These are phyloP conservation scores for Saguinus midas DNA, from an alignment of 2,113 vertebrate genomes.

Conservation along the genomic window DNA sequence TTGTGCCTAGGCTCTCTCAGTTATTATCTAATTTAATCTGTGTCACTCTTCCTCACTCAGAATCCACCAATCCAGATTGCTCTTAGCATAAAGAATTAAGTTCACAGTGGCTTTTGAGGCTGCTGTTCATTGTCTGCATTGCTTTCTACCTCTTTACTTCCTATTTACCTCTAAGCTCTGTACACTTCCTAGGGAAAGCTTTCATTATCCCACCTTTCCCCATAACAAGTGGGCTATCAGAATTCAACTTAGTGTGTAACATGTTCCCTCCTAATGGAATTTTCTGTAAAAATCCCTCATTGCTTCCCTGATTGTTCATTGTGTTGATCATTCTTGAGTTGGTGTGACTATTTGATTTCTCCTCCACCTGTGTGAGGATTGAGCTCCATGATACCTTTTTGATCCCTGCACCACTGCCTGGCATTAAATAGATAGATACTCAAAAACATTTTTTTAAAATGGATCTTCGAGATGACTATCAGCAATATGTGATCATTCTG, in stretches of 20 bases:
- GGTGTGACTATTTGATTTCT: not conserved
- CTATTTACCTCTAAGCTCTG: not conserved
- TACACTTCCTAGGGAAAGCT: not conserved
- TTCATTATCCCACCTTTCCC: not conserved
- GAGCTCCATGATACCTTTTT: not conserved
- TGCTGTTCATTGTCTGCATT: not conserved
- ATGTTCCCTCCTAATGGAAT: constrained; percentile 13
- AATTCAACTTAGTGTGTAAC: not conserved
- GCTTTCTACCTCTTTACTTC: not conserved
- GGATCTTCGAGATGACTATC: not conserved
- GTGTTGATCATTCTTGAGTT: not conserved
- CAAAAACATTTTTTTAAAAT: not conserved
- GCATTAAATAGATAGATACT: not conserved
- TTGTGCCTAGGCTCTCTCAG: not conserved
- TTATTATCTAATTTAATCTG: not conserved
- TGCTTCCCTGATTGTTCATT: constrained; percentile 39
- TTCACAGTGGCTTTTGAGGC: not conserved
- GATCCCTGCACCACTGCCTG: not conserved
- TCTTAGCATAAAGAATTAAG: constrained; percentile 31
- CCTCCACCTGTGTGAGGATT: not conserved
- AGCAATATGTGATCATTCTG: not conserved
- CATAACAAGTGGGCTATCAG: not conserved
- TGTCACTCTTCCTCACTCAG: not conserved
- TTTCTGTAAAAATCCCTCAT: constrained; percentile 21
- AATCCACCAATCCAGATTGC: not conserved